Base-by-base conservation (phyloP, 2,888 invertebrate genomes). In the Dimorphilus gyrociliatus region DNA sequence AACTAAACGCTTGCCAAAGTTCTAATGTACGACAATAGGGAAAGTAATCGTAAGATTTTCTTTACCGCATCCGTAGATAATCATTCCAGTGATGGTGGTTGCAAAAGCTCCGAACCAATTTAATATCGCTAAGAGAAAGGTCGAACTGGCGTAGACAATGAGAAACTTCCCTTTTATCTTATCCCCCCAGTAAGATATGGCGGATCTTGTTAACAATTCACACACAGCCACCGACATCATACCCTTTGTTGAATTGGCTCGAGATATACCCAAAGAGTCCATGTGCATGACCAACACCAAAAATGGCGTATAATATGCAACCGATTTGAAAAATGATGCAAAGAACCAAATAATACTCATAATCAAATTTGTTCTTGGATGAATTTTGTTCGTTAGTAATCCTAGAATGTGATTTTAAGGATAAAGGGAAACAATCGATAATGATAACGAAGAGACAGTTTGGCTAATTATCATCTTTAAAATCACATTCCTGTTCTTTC, bases 231-330 rank as follows among this genome's bases (percentile, higher is more conserved):
- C 27, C 8, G 37, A 30, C 12, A 38, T 14, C 38, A 39, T 39
- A 19, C 33, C 38, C n/a, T 5, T 18, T 19, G 37, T 19, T 4
- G 39, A 14, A 19, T 30, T 16, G 4, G 25, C 17, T 23, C 30
- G 33, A 1, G 35, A 32, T 10, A 39, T 38, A 8, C 38, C 39
- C 13, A 38, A 12, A 1, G 30, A 23, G 12, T 38, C 39, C 38
- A 38, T 38, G 16, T 38, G 38, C 18, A 36, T 38, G 25, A 39
- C 38, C 32, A 38, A 19, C 16, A 36, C 36, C n/a, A 34, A 18
- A 8, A 31, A 29, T n/a, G 38, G 38, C 8, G 38, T 38, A 30
- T 38, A 38, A 30, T 38, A 38, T 10, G 32, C 38, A 13, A 37
- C 31, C 15, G 27, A 31, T 25, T 38, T 38, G 2, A 25, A n/a